Base-by-base conservation (phyloP, 2,797 vertebrate genomes). In the Pteronotus mesoamericanus region DNA sequence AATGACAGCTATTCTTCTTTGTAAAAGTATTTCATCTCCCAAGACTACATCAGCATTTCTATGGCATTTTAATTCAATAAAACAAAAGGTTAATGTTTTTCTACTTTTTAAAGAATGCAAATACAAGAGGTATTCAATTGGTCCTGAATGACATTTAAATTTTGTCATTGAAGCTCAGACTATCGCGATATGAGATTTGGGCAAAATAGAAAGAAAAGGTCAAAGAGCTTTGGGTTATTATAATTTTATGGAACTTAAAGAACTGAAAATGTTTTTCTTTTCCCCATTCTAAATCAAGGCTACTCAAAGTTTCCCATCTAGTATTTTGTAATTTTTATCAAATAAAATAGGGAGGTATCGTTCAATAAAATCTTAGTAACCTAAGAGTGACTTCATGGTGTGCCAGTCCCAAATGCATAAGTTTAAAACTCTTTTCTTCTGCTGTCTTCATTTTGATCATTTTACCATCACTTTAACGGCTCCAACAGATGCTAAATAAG, bases 51-150 rank as follows among this genome's bases (percentile, higher is more conserved):
- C 98, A 98, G 98, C 98, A 98, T 98, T 99, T 98, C 98, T 95
- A 15, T 98, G 98, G 98, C 98, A 99, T 98, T 99, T 99, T 98
- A 98, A 98, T 99, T 98, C 98, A 98, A 99, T 98, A 98, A 99
- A 99, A 99, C 98, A 99, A 98, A 99, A 99, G 98, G 98, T 99
- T 98, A 98, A 98, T 98, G 98, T 98, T 98, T 98, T 98, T 98
- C 96, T 97, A 96, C 95, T 98, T 98, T 98, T 98, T 98, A 98
- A 98, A 94, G 97, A 98, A 98, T 98, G 98, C 98, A 98, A 98
- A 98, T 99, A 98, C 92, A 98, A 97, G 96, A 97, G 97, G 95
- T 97, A 97, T 98, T 98, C 97, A 97, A 0, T 97, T 96, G 97
- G 97, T 98, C 96, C 97, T 98, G 96, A 98, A 98, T 98, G 98